These are phyloP conservation scores for Hyles lineata DNA, from an alignment of 2,888 invertebrate genomes.

Conservation along the genomic window DNA sequence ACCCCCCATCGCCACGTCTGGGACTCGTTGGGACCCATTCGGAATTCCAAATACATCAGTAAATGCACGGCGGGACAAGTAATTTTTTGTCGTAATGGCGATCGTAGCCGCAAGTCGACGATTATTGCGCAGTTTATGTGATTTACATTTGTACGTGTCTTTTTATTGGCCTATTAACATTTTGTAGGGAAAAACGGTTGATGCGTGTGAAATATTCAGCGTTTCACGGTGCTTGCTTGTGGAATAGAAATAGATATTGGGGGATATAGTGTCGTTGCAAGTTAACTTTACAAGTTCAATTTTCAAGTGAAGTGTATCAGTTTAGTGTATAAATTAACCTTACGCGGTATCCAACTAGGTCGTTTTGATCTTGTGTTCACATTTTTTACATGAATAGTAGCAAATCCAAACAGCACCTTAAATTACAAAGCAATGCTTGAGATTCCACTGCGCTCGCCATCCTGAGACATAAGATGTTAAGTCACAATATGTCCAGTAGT, in stretches of 20 bases:
- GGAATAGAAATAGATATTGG: neutral
- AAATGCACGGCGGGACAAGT: slow-evolving; percentile 76
- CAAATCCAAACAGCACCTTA: too few species aligned
- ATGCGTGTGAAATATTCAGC: slow-evolving; percentile 60
- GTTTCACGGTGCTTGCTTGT: slow-evolving; percentile 16
- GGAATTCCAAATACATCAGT: slow-evolving; percentile 71
- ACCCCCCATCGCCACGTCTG: slow-evolving; percentile 53
- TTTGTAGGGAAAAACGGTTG: slow-evolving; percentile 53
- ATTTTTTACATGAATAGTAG: too few species aligned
- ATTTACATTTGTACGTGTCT: slow-evolving; percentile 76
- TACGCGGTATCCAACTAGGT: too few species aligned
- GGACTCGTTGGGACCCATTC: slow-evolving; percentile 68
- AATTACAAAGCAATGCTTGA: too few species aligned
- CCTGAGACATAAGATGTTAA: too few species aligned
- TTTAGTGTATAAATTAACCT: too few species aligned
- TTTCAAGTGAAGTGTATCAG: too few species aligned
- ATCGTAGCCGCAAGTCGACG: slow-evolving; percentile 59
- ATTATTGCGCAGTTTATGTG: slow-evolving; percentile 56
- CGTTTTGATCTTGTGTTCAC: too few species aligned
- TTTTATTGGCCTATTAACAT: slow-evolving; percentile 71
- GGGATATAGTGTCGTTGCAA: neutral
- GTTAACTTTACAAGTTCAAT: too few species aligned
- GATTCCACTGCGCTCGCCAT: too few species aligned
- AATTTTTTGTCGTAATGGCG: slow-evolving; percentile 68
- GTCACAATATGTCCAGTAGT: too few species aligned